Evolutionary conservation across 2,797 vertebrate species (phyloP), one percentile per base, ranked within the genome.

Genomic region (Syndactyla subalaris): DNA sequence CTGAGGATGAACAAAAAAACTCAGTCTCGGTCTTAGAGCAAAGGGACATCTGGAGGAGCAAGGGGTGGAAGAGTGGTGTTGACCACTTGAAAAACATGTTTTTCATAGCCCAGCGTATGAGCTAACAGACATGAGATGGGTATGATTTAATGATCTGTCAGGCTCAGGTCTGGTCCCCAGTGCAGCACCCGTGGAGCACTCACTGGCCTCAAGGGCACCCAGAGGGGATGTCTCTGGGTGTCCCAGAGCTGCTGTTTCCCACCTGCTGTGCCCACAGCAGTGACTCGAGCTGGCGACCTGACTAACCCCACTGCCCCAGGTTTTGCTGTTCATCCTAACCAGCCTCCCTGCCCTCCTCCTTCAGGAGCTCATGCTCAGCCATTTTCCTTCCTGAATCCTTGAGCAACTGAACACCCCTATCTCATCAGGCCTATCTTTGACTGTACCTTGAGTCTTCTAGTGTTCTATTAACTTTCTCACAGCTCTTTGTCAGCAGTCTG

Each of bases 1-100:
- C 76, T 48, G 70, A 84, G 21, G 13, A 34, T 49, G 43, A 87
- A 43, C 7, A 43, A 59, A 78, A 71, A 9, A 43, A n/a, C n/a
- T 48, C 12, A 38, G 1, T 39, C 18, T 52, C 0, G 0, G 6
- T 32, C 15, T 72, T 51, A 48, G 59, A 72, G 24, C 9, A 78
- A 34, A 48, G 23, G 27, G 16, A 80, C 36, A 36, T 18, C 43
- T 75, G 49, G 66, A 90, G 34, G 39, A 87, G 58, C 54, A 76
- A 38, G 54, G 23, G 43, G 13, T 59, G 12, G 66, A 89, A 58
- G 68, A 77, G 19, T 52, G 68, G 27, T 71, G 10, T 36, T 76
- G 30, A 59, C 15, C 32, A 8, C 12, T 34, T 79, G 82, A 59
- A 71, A 89, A 45, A 21, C 20, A 14, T 0, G 0, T 21, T 14